Percentiles rank a stretch among this genome's conserved stretches.
These are phyloP conservation scores for Orthosia cruda DNA, from an alignment of 2,888 invertebrate species.

Conservation along the genomic window DNA sequence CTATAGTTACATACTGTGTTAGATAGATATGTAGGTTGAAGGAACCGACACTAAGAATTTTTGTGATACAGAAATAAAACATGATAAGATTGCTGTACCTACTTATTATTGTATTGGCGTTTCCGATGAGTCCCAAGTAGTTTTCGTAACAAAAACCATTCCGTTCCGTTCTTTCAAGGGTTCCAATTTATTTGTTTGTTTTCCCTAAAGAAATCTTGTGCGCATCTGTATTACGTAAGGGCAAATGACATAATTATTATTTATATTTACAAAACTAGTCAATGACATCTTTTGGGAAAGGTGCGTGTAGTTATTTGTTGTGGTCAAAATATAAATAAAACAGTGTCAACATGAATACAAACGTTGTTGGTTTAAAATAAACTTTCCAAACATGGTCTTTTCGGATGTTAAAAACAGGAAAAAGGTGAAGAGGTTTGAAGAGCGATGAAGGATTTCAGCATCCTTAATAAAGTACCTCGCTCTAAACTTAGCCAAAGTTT, in stretches of 20 bases:
- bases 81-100: slow-evolving; percentile 1
- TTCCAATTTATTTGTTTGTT: slow-evolving; percentile 41
- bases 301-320: not conserved
- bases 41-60: no score
- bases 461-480: no score
- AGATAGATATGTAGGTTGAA: no score
- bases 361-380: not conserved
- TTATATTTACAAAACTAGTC: not conserved
- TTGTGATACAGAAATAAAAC: no score
- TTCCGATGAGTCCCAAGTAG: slow-evolving; percentile 28
- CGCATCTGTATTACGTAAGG: not conserved
- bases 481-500: no score
- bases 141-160: slow-evolving; percentile 31
- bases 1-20: no score
- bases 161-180: slow-evolving; percentile 25
- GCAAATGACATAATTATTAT: slow-evolving; percentile 4
- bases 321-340: slow-evolving; percentile 8
- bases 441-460: slow-evolving; percentile 4
- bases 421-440: not conserved
- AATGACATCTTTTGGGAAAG: slow-evolving; percentile 35
- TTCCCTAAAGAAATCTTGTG: slow-evolving; percentile 29
- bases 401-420: slow-evolving; percentile 2
- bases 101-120: slow-evolving; percentile 8
- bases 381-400: slow-evolving; percentile 6
- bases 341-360: not conserved